Evolutionary conservation across 2,113 vertebrate species (phyloP), one percentile per base, ranked within the genome.

Genomic region (Terrapene triunguis): DNA sequence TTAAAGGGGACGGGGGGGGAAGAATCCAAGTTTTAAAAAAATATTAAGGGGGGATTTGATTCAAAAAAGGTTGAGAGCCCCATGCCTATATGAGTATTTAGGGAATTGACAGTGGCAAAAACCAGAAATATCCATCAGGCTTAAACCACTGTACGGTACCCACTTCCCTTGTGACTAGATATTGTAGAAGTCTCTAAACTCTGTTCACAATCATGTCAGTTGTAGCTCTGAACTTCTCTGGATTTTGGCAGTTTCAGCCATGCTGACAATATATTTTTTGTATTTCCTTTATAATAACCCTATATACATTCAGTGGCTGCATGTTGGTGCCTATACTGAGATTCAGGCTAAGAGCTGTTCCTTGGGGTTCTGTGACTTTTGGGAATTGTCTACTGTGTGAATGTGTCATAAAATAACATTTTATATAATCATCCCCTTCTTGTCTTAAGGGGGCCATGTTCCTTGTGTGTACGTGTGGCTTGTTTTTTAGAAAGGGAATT

Each of bases 31-130:
- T 54, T 54, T 21, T 62, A 62, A 62, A 62, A 72, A 5, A 35
- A n/a, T 19, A 2, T 38, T 21, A 38, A 22, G n/a, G n/a, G 62
- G 7, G 17, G n/a, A 19, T 10, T 38, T 72, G n/a, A 72, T 72
- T 38, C 14, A 38, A 38, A 22, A 38, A 21, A 38, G n/a, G 8
- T 38, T 72, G 35, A 72, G 35, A 72, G 22, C 17, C n/a, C 9
- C 65, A 38, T 72, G 65, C 35, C 38, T 47, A 0, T 25, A 29
- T 10, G 80, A 1, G 0, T 54, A 32, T 17, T 93, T 32, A 88
- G 78, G 81, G 76, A 16, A 1, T 57, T 88, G 29, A 8, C 10
- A 24, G 47, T 42, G 42, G 24, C 24, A 35, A 65, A 90, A 95
- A 62, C 44, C 21, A 38, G n/a, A 42, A 88, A 3, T 3, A 38